Evolutionary conservation across 1,140 invertebrate genomes (phyloP).

Genomic region (Parapsyche elsis): DNA sequence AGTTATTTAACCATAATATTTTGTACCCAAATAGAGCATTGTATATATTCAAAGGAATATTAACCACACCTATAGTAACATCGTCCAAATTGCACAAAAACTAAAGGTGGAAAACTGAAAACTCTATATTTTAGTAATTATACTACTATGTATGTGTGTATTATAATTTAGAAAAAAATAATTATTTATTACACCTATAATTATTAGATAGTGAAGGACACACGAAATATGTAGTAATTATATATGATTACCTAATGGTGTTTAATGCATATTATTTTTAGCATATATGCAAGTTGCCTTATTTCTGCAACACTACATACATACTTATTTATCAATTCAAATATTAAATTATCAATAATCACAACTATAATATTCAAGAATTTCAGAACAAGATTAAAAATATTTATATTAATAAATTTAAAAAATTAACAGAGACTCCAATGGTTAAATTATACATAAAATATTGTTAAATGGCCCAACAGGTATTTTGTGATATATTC

Average conservation of each 20-base stretch:
- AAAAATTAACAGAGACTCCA: no score
- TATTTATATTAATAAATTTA: no score
- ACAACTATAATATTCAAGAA: conserved; percentile 10
- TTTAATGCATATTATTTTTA: conserved; percentile 30
- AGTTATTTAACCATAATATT: not conserved
- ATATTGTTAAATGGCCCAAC: no score
- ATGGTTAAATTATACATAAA: no score
- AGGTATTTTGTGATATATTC: no score
- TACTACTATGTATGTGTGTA: not conserved
- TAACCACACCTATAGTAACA: conserved; percentile 33
- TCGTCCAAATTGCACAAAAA: conserved; percentile 26
- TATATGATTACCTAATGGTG: conserved; percentile 41
- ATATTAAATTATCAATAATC: conserved; percentile 8
- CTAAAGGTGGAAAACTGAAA: conserved; percentile 10
- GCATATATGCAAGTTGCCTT: conserved; percentile 24
- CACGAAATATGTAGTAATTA: conserved; percentile 35
- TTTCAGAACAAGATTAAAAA: not conserved
- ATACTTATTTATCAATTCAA: not conserved
- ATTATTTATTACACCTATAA: conserved; percentile 27
- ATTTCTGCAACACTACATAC: not conserved
- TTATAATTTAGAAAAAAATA: conserved; percentile 23
- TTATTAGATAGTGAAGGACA: conserved; percentile 42
- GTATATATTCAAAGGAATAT: conserved; percentile 40
- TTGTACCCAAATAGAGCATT: conserved; percentile 8
- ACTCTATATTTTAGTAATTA: conserved; percentile 11